A percentile compares a stretch with the other conserved stretches of the same genome.
These are phyloP conservation scores for Corythornis leucogaster DNA, from an alignment of 2,797 vertebrate genomes.

Conservation along the genomic window DNA sequence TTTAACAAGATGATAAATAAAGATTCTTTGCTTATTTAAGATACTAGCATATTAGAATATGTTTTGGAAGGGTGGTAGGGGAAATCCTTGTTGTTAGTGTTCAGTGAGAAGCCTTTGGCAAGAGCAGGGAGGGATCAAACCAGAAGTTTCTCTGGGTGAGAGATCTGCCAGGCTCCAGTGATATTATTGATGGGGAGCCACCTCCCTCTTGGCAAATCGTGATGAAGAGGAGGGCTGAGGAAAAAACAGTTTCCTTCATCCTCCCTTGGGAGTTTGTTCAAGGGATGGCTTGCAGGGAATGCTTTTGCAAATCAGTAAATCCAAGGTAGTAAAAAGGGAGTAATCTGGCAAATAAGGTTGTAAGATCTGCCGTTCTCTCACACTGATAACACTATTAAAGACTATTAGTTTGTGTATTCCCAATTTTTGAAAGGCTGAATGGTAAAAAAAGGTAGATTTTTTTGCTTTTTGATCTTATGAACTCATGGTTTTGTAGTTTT, in stretches of 20 bases:
- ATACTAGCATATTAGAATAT: background rate
- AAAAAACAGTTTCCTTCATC: background rate
- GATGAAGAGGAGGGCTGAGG: background rate
- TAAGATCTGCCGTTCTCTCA: background rate
- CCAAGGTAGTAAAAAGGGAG: background rate
- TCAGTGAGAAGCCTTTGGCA: background rate
- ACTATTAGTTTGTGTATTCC: background rate
- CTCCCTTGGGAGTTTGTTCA: background rate
- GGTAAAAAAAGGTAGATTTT: background rate
- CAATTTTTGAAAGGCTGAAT: background rate
- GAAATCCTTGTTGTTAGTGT: background rate
- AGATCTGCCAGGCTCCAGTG: background rate
- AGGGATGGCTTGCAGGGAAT: background rate
- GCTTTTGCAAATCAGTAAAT: background rate
- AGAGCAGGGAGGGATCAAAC: background rate
- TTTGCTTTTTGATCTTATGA: background rate
- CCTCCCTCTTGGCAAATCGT: background rate
- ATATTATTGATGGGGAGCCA: too few species aligned
- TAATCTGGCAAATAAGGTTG: background rate
- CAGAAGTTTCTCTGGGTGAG: background rate
- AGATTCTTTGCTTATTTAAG: background rate
- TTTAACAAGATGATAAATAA: background rate
- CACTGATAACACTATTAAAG: background rate
- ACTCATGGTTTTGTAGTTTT: background rate
- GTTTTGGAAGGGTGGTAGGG: background rate